phyloP scores from a whole-genome alignment of 2,797 vertebrate species.

The Hippocampus kuda region DNA sequence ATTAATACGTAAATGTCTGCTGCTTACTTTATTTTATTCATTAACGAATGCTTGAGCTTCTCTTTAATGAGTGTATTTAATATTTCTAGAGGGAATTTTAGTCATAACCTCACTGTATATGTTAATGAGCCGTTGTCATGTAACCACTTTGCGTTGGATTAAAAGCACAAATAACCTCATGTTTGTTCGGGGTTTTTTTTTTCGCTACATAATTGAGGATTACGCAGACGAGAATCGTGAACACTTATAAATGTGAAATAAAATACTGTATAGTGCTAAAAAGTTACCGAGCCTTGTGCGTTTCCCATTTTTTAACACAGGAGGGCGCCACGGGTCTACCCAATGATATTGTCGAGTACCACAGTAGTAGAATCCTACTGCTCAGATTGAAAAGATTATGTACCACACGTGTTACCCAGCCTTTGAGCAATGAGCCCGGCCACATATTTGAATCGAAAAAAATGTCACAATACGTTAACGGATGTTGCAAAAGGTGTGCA shows the following conservation, averaged over 20 bases:
- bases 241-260: not conserved
- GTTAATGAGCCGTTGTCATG: not conserved
- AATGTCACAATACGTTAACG: too few relatives aligned
- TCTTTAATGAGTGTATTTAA: not conserved
- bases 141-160: not conserved
- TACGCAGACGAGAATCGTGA: not conserved
- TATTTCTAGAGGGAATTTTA: not conserved
- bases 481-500: too few relatives aligned
- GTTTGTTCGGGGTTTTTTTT: not conserved
- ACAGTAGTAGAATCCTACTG: not conserved
- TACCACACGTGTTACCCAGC: not conserved
- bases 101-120: not conserved
- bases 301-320: constrained; percentile 34
- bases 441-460: not conserved
- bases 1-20: not conserved
- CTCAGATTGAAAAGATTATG: not conserved
- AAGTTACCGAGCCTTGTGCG: not conserved
- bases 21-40: not conserved
- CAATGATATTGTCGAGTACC: not conserved
- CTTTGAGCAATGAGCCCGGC: too few relatives aligned
- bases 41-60: not conserved
- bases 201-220: not conserved
- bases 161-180: not conserved
- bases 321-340: constrained; percentile 37
- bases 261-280: not conserved